phyloP scores from a whole-genome alignment of 2,888 invertebrate genomes.

The Drosophila mimica region DNA sequence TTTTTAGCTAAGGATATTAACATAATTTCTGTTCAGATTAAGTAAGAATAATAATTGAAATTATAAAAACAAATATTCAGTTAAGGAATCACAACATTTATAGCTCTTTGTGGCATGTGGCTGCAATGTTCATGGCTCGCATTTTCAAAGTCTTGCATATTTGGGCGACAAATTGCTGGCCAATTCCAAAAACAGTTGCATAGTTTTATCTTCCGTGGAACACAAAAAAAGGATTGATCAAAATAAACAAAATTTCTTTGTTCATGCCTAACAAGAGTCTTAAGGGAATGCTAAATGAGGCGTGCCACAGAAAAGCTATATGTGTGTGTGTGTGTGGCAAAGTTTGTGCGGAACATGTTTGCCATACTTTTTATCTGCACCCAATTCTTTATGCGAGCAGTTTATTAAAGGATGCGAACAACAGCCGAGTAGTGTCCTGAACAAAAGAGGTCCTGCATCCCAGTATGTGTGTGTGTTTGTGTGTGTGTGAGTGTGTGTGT shows the following conservation, averaged over 20 bases:
- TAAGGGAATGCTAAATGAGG: conserved; percentile 12
- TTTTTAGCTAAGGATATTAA: not conserved
- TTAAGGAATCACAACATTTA: not conserved
- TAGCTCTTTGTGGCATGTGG: conserved; percentile 3
- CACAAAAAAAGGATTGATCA: conserved; percentile 24
- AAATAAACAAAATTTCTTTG: conserved; percentile 51
- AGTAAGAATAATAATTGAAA: not conserved
- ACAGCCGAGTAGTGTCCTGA: conserved; percentile 30
- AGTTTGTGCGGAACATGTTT: conserved; percentile 53
- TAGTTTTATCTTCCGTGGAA: conserved; percentile 22
- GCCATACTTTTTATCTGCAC: conserved; percentile 53
- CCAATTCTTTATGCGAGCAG: conserved; percentile 44
- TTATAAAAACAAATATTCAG: not conserved
- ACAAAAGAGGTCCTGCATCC: conserved; percentile 34
- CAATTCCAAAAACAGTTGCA: conserved; percentile 48
- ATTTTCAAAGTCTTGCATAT: conserved; percentile 36
- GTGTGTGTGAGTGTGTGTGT: not conserved
- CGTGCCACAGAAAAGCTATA: conserved; percentile 28
- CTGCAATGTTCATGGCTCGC: conserved; percentile 18
- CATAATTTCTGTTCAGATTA: not conserved
- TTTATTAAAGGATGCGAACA: conserved; percentile 55
- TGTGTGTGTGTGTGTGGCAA: conserved; percentile 2
- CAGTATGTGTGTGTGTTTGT: not conserved
- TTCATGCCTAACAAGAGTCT: conserved; percentile 49
- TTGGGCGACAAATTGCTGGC: conserved; percentile 53